A percentile compares a stretch with the other conserved stretches of the same genome.
Conservation (phyloP, 2,113 vertebrate genomes). For the Rhinogobius similis region DNA sequence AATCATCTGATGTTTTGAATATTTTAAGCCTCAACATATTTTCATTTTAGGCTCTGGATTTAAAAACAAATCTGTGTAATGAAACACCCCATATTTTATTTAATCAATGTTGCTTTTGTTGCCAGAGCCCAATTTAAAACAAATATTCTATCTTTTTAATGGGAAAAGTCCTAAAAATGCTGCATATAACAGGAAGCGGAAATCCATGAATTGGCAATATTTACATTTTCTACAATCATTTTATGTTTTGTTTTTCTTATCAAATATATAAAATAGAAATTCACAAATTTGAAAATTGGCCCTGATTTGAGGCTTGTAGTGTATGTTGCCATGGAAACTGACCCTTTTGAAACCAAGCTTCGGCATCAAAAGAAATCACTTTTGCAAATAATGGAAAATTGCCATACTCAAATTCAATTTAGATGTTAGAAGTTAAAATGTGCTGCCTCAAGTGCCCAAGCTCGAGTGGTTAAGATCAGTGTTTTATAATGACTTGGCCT, state of each 20-base stretch:
- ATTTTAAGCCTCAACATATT: not conserved
- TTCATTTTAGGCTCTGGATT: not conserved
- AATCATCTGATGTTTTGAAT: not conserved
- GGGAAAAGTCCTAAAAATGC: too few relatives aligned
- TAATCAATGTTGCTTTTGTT: too few relatives aligned
- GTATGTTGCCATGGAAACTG: conserved; percentile 44
- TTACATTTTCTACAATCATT: too few relatives aligned
- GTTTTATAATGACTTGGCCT: not conserved
- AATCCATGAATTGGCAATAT: too few relatives aligned
- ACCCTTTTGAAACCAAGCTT: conserved; percentile 10
- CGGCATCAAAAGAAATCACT: not conserved
- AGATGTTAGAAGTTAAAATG: not conserved
- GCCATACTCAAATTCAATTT: not conserved
- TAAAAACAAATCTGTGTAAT: too few relatives aligned
- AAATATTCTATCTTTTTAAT: too few relatives aligned
- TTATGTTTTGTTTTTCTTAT: not conserved
- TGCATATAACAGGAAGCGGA: too few relatives aligned
- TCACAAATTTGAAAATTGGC: conserved; percentile 1
- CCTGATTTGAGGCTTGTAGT: conserved; percentile 3
- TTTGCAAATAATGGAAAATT: conserved; percentile 8
- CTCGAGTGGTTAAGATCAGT: not conserved
- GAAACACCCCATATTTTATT: too few relatives aligned
- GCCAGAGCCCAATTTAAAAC: too few relatives aligned
- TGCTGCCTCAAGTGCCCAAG: not conserved
- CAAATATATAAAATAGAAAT: conserved; percentile 4